Conservation (phyloP, 2,113 vertebrate genomes). For the Lophius piscatorius region DNA sequence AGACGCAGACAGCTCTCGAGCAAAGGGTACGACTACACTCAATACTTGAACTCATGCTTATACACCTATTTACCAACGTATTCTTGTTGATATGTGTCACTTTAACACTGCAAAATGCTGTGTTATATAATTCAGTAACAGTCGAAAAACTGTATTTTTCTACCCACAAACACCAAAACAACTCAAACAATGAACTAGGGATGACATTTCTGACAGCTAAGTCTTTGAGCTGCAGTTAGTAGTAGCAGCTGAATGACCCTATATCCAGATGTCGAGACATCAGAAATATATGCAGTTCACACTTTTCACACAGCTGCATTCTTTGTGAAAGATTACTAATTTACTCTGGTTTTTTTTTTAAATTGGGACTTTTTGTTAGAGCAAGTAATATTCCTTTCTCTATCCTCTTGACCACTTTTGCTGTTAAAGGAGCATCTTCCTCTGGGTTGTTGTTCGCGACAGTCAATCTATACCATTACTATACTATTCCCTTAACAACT, state of each 20-base stretch:
- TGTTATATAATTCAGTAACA: too few species aligned
- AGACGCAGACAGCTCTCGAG: conserved; percentile 94
- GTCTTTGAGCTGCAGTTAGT: too few species aligned
- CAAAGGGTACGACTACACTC: conserved; percentile 88
- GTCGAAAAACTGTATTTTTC: too few species aligned
- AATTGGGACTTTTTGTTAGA: conserved; percentile 38
- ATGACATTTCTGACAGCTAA: neutral
- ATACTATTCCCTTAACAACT: too few species aligned
- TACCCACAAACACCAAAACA: neutral
- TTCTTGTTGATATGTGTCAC: too few species aligned
- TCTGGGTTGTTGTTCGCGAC: conserved; percentile 79
- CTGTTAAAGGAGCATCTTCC: conserved; percentile 79
- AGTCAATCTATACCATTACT: too few species aligned
- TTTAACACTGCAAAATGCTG: neutral
- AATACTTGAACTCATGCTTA: neutral
- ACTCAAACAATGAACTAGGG: neutral
- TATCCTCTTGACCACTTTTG: conserved; percentile 68
- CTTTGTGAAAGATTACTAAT: conserved; percentile 23
- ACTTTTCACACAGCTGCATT: conserved; percentile 17
- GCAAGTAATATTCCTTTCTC: conserved; percentile 70
- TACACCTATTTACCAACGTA: neutral
- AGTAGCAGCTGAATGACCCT: too few species aligned
- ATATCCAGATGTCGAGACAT: too few species aligned
- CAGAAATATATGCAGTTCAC: too few species aligned
- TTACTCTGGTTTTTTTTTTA: conserved; percentile 19